A percentile compares a stretch with the other conserved stretches of the same genome.
Evolutionary conservation across 2,113 vertebrate species (phyloP).

Genomic region (Ariopsis seemanni): DNA sequence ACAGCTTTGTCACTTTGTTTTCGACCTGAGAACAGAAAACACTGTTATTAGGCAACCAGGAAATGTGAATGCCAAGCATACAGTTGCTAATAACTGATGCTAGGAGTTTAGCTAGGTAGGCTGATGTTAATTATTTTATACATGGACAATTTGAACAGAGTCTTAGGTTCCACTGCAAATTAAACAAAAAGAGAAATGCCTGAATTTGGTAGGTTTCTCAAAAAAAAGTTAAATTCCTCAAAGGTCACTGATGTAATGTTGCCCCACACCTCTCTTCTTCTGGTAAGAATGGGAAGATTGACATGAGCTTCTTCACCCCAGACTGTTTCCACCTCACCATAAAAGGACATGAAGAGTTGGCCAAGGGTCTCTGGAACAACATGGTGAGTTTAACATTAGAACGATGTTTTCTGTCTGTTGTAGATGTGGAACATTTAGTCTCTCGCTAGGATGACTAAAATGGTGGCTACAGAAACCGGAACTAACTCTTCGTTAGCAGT

Average conservation of each 20-base stretch:
- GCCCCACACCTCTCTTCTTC: conserved; percentile 15
- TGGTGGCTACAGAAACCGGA: background rate
- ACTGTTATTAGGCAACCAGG: background rate
- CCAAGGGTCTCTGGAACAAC: conserved; percentile 82
- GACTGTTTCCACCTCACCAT: conserved; percentile 83
- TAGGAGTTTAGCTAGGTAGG: background rate
- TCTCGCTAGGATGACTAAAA: background rate
- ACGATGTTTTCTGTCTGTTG: background rate
- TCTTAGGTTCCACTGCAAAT: background rate
- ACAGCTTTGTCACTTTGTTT: background rate
- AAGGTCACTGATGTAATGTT: background rate
- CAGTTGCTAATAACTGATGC: background rate
- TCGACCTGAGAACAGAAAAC: background rate
- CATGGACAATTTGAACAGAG: background rate
- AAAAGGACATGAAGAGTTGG: conserved; percentile 79
- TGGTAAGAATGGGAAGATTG: conserved; percentile 72
- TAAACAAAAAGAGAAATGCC: background rate
- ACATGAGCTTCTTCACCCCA: conserved; percentile 77
- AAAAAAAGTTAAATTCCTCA: background rate
- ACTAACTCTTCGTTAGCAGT: background rate
- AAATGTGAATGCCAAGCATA: background rate
- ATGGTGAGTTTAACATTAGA: conserved; percentile 66
- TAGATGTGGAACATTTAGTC: background rate
- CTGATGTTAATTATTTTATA: background rate
- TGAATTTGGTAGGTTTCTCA: background rate